Percentiles rank a stretch among this genome's conserved stretches.
Conservation (phyloP, 1,140 invertebrate genomes). For the Amphibalanus amphitrite region DNA sequence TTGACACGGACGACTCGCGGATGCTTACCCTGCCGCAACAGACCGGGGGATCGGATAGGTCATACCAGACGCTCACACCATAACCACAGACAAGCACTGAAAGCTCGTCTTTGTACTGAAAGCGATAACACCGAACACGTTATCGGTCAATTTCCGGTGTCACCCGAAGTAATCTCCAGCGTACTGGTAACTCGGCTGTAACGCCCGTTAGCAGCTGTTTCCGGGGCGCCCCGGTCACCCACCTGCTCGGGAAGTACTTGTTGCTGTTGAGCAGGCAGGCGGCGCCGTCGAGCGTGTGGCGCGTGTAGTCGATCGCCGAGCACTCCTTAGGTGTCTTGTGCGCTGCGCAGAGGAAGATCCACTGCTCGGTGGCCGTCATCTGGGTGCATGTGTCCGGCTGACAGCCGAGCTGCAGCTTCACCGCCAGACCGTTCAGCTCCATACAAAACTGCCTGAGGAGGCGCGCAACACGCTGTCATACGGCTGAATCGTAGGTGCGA, state of each 20-base stretch:
- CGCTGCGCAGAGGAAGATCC: conserved; percentile 99
- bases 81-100: too few species aligned
- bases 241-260: conserved; percentile 99
- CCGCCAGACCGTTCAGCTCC: conserved; percentile 94
- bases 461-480: too few species aligned
- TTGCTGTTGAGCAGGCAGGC: conserved; percentile 97
- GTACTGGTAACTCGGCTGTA: too few species aligned
- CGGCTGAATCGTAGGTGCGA: too few species aligned
- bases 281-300: conserved; percentile 97
- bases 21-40: conserved; percentile 67
- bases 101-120: too few species aligned
- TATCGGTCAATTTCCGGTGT: too few species aligned
- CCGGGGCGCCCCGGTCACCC: conserved; percentile 6
- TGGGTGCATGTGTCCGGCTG: conserved; percentile 91
- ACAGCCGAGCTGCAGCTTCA: conserved; percentile 82
- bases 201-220: too few species aligned
- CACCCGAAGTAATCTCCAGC: too few species aligned
- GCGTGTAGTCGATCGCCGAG: conserved; percentile 97
- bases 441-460: conserved; percentile 81
- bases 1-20: conserved; percentile 95
- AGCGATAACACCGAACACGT: too few species aligned
- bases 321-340: conserved; percentile 99
- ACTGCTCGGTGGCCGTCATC: conserved; percentile 99
- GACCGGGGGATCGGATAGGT: too few species aligned
- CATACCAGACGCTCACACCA: too few species aligned